Conservation (phyloP, 2,113 vertebrate species). For the Riparia riparia region DNA sequence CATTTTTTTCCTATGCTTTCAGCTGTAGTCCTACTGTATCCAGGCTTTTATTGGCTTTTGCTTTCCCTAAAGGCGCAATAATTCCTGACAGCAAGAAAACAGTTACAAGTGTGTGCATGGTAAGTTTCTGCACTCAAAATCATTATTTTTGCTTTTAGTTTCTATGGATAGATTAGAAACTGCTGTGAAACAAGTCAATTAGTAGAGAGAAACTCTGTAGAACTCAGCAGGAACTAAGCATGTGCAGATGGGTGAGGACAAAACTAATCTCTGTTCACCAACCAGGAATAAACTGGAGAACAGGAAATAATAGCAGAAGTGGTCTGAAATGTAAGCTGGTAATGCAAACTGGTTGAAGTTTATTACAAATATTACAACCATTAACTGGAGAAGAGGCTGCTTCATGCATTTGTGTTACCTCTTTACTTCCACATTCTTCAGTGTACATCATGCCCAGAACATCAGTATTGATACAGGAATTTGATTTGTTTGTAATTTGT, state of each 20-base stretch:
- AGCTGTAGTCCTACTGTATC: neutral
- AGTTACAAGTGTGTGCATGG: slow-evolving; percentile 1
- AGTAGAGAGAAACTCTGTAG: neutral
- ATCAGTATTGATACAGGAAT: neutral
- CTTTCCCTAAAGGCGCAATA: neutral
- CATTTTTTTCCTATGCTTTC: neutral
- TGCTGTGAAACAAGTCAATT: neutral
- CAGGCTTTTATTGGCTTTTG: neutral
- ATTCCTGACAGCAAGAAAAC: neutral
- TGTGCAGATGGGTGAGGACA: neutral
- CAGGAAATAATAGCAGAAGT: neutral
- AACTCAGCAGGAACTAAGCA: neutral
- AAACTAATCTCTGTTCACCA: neutral
- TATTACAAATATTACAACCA: neutral
- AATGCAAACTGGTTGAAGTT: neutral
- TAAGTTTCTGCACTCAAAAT: neutral
- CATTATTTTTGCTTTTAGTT: neutral
- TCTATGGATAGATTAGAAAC: neutral
- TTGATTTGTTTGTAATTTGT: neutral
- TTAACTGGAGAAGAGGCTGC: neutral
- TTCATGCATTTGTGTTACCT: neutral
- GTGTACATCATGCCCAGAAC: neutral
- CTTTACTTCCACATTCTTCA: neutral
- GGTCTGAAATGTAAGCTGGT: neutral
- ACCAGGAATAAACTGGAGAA: neutral